phyloP scores from a whole-genome alignment of 1,140 invertebrate genomes.

The Leptinotarsa defecta region DNA sequence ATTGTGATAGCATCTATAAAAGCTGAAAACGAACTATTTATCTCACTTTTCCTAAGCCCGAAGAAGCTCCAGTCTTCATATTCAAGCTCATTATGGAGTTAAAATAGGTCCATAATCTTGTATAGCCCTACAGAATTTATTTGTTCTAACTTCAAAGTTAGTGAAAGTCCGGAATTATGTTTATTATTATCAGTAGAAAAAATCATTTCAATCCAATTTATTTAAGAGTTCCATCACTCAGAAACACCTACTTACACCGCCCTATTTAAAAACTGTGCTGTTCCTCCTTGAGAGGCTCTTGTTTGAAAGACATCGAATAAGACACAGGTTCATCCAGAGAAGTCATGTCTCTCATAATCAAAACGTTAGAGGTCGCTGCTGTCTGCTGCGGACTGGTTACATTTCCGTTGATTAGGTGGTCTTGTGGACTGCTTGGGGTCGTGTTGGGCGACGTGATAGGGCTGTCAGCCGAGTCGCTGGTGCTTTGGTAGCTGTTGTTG shows the following conservation, averaged over 20 bases:
- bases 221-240: neutral
- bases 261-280: conserved; percentile 42
- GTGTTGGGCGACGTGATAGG: conserved; percentile 56
- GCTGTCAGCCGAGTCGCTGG: conserved; percentile 55
- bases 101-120: neutral
- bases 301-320: conserved; percentile 56
- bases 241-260: neutral
- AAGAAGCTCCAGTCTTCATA: too few species aligned
- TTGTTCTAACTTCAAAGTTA: too few species aligned
- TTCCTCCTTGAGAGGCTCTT: conserved; percentile 57
- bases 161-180: too few species aligned
- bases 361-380: conserved; percentile 46
- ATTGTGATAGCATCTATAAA: too few species aligned
- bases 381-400: conserved; percentile 44
- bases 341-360: conserved; percentile 53
- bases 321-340: conserved; percentile 46
- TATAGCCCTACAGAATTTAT: neutral
- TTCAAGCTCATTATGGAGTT: too few species aligned
- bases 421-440: conserved; percentile 55
- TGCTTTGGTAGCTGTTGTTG: conserved; percentile 51
- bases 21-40: too few species aligned
- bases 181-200: too few species aligned
- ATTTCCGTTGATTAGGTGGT: conserved; percentile 54
- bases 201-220: too few species aligned
- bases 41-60: too few species aligned